A percentile compares a stretch with the other conserved stretches of the same genome.
These are phyloP conservation scores for Platysternon megacephalum DNA, from an alignment of 2,113 vertebrate genomes.

Conservation along the genomic window DNA sequence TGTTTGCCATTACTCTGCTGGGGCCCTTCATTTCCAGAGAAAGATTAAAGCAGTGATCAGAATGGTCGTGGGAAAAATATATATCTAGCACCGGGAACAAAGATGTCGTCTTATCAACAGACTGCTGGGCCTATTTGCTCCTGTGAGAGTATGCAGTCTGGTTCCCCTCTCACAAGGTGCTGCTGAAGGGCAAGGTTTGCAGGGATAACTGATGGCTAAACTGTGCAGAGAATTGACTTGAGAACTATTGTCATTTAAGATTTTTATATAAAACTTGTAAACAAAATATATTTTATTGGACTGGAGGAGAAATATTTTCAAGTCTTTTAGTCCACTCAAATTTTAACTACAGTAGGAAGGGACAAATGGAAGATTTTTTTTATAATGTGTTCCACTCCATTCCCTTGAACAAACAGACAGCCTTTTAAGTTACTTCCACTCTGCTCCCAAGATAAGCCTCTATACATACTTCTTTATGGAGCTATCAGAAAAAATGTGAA, in stretches of 20 bases:
- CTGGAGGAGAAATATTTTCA: conserved; percentile 27
- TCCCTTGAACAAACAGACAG: conserved; percentile 60
- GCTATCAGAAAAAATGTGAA: conserved; percentile 53
- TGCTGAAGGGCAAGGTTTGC: conserved; percentile 61
- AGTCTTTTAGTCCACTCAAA: conserved; percentile 3
- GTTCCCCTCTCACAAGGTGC: conserved; percentile 63
- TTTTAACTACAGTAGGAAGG: conserved; percentile 51
- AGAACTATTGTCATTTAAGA: neutral
- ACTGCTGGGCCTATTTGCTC: neutral
- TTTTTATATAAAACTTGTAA: neutral
- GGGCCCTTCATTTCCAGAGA: neutral
- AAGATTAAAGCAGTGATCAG: neutral
- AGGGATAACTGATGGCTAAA: neutral
- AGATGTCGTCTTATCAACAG: neutral
- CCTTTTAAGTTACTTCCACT: conserved; percentile 49
- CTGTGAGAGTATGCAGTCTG: conserved; percentile 5
- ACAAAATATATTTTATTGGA: conserved; percentile 27
- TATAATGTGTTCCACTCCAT: neutral
- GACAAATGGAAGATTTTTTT: conserved; percentile 42
- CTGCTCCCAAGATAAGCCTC: conserved; percentile 54
- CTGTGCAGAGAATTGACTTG: neutral
- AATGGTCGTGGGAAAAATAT: neutral
- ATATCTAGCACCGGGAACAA: neutral
- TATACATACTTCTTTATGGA: neutral
- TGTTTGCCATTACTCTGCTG: neutral